A percentile compares a stretch with the other conserved stretches of the same genome.
Evolutionary conservation across 2,797 vertebrate species (phyloP).

Genomic region (Arrhamphus sclerolepis): DNA sequence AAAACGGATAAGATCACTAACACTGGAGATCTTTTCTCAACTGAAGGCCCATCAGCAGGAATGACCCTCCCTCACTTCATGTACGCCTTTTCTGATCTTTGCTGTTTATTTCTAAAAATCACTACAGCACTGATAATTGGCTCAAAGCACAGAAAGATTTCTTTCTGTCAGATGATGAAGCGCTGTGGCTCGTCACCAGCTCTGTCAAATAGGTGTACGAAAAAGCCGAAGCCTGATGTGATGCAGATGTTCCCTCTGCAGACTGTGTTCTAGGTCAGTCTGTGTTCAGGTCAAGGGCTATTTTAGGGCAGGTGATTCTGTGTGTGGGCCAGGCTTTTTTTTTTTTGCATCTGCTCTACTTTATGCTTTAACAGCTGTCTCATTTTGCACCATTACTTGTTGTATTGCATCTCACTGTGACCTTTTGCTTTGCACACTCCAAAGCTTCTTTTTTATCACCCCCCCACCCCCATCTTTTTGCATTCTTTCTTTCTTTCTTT

Average conservation of each 20-base stretch:
- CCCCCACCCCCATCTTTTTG: no score
- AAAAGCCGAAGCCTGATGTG: constrained; percentile 45
- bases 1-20: no score
- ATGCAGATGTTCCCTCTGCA: constrained; percentile 73
- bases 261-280: constrained; percentile 77
- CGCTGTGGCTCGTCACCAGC: constrained; percentile 40
- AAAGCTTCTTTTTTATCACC: background rate
- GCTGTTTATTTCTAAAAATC: constrained; percentile 29
- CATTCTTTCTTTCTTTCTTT: background rate
- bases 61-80: background rate
- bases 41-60: background rate
- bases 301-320: constrained; percentile 72
- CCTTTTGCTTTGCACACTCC: constrained; percentile 12
- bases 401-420: constrained; percentile 11
- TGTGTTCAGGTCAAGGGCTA: constrained; percentile 72
- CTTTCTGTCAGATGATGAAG: constrained; percentile 48
- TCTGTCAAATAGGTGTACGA: constrained; percentile 56
- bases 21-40: background rate
- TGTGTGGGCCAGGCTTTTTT: constrained; percentile 50
- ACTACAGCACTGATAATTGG: constrained; percentile 8
- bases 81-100: constrained; percentile 8
- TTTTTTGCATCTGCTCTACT: constrained; percentile 64
- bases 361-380: constrained; percentile 41
- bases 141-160: constrained; percentile 16
- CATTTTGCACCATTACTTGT: constrained; percentile 16